Evolutionary conservation across 2,113 vertebrate genomes (phyloP).

Genomic region (Sarotherodon lohbergeri): DNA sequence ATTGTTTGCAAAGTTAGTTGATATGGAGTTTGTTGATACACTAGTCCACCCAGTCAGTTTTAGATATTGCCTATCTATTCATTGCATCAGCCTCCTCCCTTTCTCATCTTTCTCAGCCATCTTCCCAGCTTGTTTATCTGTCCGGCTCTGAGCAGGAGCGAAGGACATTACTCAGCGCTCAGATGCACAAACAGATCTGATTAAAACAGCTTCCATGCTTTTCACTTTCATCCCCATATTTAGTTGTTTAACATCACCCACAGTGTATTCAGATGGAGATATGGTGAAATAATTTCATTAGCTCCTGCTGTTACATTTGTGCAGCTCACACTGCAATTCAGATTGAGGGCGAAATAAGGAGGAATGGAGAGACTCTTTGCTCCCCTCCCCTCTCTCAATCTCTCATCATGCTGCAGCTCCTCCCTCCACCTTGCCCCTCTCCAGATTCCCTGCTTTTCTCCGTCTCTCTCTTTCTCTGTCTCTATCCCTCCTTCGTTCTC

Average conservation of each 20-base stretch:
- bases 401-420: constrained; percentile 62
- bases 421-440: constrained; percentile 64
- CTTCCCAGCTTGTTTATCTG: not conserved
- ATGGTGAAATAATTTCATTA: constrained; percentile 42
- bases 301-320: constrained; percentile 11
- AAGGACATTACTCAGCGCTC: not conserved
- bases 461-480: constrained; percentile 27
- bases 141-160: not conserved
- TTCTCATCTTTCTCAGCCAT: constrained; percentile 13
- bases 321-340: constrained; percentile 21
- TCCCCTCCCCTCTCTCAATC: constrained; percentile 29
- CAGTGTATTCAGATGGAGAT: constrained; percentile 10
- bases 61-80: not conserved
- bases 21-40: not conserved
- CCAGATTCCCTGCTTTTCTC: constrained; percentile 33
- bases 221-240: not conserved
- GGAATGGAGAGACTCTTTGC: constrained; percentile 6
- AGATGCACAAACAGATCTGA: not conserved
- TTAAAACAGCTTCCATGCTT: not conserved
- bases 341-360: constrained; percentile 11
- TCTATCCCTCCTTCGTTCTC: constrained; percentile 37
- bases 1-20: not conserved
- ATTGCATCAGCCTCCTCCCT: not conserved
- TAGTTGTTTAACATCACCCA: not conserved
- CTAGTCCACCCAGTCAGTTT: not conserved